Conservation (phyloP, 2,888 invertebrate genomes). For the Eupithecia exiguata region DNA sequence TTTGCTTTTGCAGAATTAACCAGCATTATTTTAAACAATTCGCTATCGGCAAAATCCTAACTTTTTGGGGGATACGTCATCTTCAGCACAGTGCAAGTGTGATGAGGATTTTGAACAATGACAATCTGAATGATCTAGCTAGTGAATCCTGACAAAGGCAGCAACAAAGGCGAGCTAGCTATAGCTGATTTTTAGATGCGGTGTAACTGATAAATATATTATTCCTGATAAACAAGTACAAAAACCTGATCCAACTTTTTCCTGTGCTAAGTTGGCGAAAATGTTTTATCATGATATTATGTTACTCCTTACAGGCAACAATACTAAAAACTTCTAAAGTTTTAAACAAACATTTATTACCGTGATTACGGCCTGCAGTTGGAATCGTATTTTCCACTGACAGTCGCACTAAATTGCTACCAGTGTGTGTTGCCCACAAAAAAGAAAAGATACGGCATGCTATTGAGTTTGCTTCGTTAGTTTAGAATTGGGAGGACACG, state of each 20-base stretch:
- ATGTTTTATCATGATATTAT: not conserved
- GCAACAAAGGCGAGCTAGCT: not conserved
- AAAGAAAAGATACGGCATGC: slow-evolving; percentile 20
- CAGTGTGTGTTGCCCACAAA: slow-evolving; percentile 30
- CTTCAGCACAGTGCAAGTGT: not conserved
- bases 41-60: not conserved
- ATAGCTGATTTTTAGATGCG: not conserved
- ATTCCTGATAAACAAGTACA: not conserved
- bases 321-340: slow-evolving; percentile 8
- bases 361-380: slow-evolving; percentile 14
- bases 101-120: not conserved
- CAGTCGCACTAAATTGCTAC: slow-evolving; percentile 31
- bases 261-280: not conserved
- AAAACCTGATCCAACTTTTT: too few relatives aligned
- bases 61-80: not conserved
- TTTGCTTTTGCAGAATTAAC: not conserved
- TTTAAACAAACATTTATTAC: slow-evolving; percentile 13
- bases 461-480: slow-evolving; percentile 33
- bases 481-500: slow-evolving; percentile 22
- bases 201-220: not conserved
- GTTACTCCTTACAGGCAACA: slow-evolving; percentile 5
- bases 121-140: not conserved
- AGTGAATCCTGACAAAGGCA: not conserved
- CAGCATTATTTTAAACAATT: not conserved
- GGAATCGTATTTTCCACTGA: slow-evolving; percentile 28